A percentile compares a stretch with the other conserved stretches of the same genome.
phyloP scores from a whole-genome alignment of 2,888 invertebrate species.

The Netelia virgata region DNA sequence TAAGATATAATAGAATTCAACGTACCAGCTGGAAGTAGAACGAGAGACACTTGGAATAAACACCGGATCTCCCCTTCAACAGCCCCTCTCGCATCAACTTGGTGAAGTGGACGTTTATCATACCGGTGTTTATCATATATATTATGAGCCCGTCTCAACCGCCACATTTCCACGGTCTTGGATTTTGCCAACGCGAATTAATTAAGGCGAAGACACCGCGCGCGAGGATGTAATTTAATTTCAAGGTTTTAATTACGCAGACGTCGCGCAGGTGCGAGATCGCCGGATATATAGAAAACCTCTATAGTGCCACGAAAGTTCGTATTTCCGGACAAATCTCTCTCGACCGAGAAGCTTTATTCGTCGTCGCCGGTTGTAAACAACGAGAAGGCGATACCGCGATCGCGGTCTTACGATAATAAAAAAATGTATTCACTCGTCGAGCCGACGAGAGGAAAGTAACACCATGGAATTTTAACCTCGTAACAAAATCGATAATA shows the following conservation, averaged over 20 bases:
- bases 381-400: too few species aligned
- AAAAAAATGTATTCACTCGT: background rate
- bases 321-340: background rate
- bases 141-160: background rate
- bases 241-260: conserved; percentile 71
- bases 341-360: too few species aligned
- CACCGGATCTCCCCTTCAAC: background rate
- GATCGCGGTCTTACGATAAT: too few species aligned
- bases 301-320: background rate
- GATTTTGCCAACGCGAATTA: conserved; percentile 68
- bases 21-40: background rate
- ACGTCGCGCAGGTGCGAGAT: conserved; percentile 16
- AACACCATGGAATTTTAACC: background rate
- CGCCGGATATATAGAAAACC: conserved; percentile 26
- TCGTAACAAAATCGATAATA: background rate
- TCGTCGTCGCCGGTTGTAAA: too few species aligned
- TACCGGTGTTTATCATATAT: background rate
- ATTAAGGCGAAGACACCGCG: conserved; percentile 70
- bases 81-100: background rate
- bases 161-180: background rate
- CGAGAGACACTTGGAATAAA: background rate
- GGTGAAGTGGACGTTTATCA: background rate
- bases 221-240: conserved; percentile 71
- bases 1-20: background rate
- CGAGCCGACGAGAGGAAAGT: background rate